Conservation (phyloP, 1,140 invertebrate species). For the Nephotettix cincticeps region DNA sequence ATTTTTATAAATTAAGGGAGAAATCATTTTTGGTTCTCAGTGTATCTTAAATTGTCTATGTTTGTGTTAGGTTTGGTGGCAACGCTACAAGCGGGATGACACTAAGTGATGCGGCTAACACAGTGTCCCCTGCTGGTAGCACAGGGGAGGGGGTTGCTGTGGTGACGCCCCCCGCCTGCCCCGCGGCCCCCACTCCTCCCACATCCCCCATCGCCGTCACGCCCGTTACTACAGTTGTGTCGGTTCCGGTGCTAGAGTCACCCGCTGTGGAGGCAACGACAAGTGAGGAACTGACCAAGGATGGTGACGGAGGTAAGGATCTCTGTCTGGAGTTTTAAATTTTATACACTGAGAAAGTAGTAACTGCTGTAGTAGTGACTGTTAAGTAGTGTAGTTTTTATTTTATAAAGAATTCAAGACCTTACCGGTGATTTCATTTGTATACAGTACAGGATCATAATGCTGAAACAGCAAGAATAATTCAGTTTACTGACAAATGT, state of each 20-base stretch:
- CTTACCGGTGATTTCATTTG: too few relatives aligned
- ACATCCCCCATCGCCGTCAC: neutral
- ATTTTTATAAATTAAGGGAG: too few relatives aligned
- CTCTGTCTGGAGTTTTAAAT: too few relatives aligned
- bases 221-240: neutral
- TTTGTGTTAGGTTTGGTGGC: conserved; percentile 33
- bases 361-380: too few relatives aligned
- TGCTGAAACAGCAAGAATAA: too few relatives aligned
- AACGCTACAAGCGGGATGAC: conserved; percentile 40
- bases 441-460: too few relatives aligned
- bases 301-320: conserved; percentile 13
- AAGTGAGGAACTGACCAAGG: neutral
- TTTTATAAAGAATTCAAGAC: too few relatives aligned
- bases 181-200: neutral
- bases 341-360: too few relatives aligned
- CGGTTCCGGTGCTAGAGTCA: neutral
- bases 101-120: conserved; percentile 50
- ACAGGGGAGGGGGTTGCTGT: conserved; percentile 6
- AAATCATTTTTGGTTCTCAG: too few relatives aligned
- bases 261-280: neutral
- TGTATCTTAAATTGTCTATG: too few relatives aligned
- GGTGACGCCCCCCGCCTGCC: neutral
- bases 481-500: too few relatives aligned
- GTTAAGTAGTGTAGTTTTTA: too few relatives aligned
- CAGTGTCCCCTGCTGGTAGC: conserved; percentile 40